Percentiles rank a stretch among this genome's conserved stretches.
phyloP scores from a whole-genome alignment of 2,113 vertebrate genomes.

The Chamaetylas fuelleborni region DNA sequence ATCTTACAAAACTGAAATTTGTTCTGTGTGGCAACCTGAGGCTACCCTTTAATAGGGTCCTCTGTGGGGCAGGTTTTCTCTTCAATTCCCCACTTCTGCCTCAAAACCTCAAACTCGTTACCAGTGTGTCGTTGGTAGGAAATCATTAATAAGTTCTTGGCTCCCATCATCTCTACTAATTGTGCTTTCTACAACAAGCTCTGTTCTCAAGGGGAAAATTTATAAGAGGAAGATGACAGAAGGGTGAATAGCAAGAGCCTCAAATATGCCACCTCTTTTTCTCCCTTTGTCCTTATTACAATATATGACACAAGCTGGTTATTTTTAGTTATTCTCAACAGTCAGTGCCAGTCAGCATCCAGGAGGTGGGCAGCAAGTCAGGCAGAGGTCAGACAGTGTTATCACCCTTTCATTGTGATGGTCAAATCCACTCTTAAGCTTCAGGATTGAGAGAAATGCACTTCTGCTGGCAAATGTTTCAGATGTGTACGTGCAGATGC shows the following conservation, averaged over 20 bases:
- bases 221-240: not conserved
- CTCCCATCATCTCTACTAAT: not conserved
- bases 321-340: constrained; percentile 59
- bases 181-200: constrained; percentile 14
- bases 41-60: not conserved
- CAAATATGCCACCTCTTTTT: not conserved
- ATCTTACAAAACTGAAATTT: not conserved
- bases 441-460: constrained; percentile 82
- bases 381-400: constrained; percentile 81
- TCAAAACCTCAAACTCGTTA: constrained; percentile 30
- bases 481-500: constrained; percentile 60
- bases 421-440: constrained; percentile 88
- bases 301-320: constrained; percentile 14
- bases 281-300: not conserved
- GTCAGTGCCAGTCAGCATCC: constrained; percentile 69
- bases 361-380: constrained; percentile 73
- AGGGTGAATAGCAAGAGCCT: not conserved
- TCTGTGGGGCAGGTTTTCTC: not conserved
- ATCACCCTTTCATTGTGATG: constrained; percentile 84
- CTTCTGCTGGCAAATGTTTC: constrained; percentile 84
- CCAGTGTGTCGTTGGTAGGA: not conserved
- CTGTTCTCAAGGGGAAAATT: not conserved
- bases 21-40: not conserved
- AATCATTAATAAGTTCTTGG: constrained; percentile 35
- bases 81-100: not conserved